A percentile compares a stretch with the other conserved stretches of the same genome.
These are phyloP conservation scores for Semaprochilodus insignis DNA, from an alignment of 2,797 vertebrate species.

Conservation along the genomic window DNA sequence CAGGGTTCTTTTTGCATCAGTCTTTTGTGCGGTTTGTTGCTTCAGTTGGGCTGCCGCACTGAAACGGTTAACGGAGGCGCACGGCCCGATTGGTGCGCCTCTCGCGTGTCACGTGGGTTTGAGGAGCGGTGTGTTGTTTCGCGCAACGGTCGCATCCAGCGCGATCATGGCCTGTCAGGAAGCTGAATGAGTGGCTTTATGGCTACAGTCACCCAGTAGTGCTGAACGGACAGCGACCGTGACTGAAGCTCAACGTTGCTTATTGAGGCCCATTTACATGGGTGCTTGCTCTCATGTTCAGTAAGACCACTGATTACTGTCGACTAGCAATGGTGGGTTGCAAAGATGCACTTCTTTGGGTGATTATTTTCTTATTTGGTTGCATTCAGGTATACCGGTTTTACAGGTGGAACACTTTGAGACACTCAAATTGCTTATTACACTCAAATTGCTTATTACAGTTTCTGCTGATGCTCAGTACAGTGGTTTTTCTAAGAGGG, in stretches of 20 bases:
- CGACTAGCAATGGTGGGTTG: background rate
- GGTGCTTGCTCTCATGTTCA: background rate
- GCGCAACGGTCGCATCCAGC: conserved; percentile 28
- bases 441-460: background rate
- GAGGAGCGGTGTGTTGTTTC: conserved; percentile 59
- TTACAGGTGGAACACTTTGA: background rate
- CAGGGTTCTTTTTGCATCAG: background rate
- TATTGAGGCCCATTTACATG: background rate
- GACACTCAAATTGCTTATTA: background rate
- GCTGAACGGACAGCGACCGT: conserved; percentile 50
- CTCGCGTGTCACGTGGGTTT: conserved; percentile 69
- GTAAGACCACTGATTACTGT: background rate
- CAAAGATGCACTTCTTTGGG: background rate
- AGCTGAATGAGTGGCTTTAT: background rate
- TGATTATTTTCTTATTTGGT: background rate
- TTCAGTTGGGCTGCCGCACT: conserved; percentile 62
- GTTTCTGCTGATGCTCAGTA: background rate
- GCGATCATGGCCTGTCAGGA: background rate
- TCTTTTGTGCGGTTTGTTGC: conserved; percentile 60
- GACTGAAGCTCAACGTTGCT: background rate
- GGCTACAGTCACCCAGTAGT: conserved; percentile 3
- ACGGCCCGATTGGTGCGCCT: conserved; percentile 69
- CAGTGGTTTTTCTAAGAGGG: background rate
- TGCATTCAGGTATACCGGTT: background rate
- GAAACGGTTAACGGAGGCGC: conserved; percentile 74